These are phyloP conservation scores for Sebastes itinus DNA, from an alignment of 2,797 vertebrate species.

Conservation along the genomic window DNA sequence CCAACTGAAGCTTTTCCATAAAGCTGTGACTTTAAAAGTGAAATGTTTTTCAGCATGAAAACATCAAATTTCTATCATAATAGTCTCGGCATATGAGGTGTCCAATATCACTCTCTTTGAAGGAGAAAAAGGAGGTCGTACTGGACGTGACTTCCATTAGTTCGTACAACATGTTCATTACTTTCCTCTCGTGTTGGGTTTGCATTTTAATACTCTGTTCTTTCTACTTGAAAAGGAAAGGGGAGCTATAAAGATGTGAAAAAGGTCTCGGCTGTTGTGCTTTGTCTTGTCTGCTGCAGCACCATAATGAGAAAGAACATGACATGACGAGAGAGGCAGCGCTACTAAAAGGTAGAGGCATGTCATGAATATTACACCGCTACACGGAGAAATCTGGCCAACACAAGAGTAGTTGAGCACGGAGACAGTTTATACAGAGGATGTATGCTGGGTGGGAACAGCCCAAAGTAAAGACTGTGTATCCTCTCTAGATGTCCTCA, in stretches of 20 bases:
- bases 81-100: background rate
- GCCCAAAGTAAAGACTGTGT: background rate
- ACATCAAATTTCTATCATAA: background rate
- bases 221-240: background rate
- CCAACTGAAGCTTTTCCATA: conserved; percentile 6
- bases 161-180: background rate
- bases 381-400: conserved; percentile 39
- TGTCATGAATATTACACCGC: conserved; percentile 66
- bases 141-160: background rate
- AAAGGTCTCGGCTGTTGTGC: conserved; percentile 40
- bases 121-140: background rate
- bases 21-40: background rate
- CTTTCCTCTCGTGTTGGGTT: background rate
- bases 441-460: background rate
- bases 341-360: conserved; percentile 47
- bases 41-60: conserved; percentile 12
- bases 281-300: conserved; percentile 44
- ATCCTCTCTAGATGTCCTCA: background rate
- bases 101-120: background rate
- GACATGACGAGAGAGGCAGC: conserved; percentile 40
- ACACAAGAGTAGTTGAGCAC: background rate
- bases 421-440: background rate
- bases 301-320: conserved; percentile 52
- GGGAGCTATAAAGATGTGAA: background rate
- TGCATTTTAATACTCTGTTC: background rate